Evolutionary conservation across 2,888 invertebrate genomes (phyloP), one percentile per base, ranked within the genome.

Genomic region (Meganola albula): DNA sequence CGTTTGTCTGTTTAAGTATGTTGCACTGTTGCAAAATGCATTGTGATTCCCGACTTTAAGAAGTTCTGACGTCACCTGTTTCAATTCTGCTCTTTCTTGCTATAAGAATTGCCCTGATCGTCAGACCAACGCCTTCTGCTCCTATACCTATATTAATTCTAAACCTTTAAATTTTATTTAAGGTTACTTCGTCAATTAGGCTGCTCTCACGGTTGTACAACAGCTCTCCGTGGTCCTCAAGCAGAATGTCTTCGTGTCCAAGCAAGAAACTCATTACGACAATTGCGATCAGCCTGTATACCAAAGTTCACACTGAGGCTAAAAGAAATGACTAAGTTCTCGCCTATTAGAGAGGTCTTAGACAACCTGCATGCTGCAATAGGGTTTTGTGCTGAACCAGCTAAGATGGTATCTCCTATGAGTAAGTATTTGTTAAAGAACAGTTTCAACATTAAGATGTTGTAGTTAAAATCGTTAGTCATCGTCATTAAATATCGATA

Each of bases 351-450:
- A 10, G 96, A 97, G 44, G 89, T 97, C 5, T 80, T 99, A 33
- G 98, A 99, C 62, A 94, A 98, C 62, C 91, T 99, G 41, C 99
- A 99, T 71, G 92, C 98, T 0, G 95, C 97, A 54, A 91, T 98
- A 29, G 98, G 98, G 4, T 99, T 96, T 74, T 99, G 99, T 34
- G 90, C 95, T 20, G 98, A 98, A 74, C 96, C 97, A 7, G 90
- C 92, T 44, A 91, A 93, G 5, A 83, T 95, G 53, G 86, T 96
- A 10, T 96, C 96, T 12, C 96, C 96, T 16, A 87, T 95, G 78
- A 95, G 96, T 96, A 87, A 93, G 94, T 90, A 52, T 10, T 13
- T 18, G 24, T 11, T 7, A 11, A 1, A n/a, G 9, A 2, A 7
- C 6, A 13, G 8, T 7, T 2, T 4, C 16, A 16, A 5, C n/a